Conservation (phyloP, 1,140 invertebrate genomes). For the Scylla paramamosain region DNA sequence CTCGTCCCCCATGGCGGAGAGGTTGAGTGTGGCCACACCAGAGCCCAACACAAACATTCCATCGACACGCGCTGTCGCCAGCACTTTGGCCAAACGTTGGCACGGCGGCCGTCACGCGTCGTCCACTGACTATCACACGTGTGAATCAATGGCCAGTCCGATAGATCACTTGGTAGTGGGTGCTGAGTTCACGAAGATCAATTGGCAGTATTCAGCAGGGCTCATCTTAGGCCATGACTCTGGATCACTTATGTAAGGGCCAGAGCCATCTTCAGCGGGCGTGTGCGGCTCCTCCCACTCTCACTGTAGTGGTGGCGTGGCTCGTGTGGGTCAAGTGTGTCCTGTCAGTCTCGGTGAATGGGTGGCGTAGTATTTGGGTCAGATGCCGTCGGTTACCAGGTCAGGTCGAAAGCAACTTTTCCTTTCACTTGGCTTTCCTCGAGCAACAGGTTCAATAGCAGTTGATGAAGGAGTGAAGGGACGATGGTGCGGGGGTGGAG, state of each 20-base stretch:
- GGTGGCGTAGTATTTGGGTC: conserved; percentile 33
- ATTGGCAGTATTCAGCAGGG: not conserved
- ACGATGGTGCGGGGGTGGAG: not conserved
- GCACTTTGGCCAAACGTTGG: conserved; percentile 55
- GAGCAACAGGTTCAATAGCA: not conserved
- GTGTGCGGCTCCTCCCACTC: not conserved
- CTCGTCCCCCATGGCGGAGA: conserved; percentile 84
- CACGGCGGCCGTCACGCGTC: conserved; percentile 26
- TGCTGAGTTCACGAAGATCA: conserved; percentile 31
- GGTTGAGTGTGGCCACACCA: conserved; percentile 52
- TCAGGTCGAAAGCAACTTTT: conserved; percentile 49
- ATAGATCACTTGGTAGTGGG: conserved; percentile 25
- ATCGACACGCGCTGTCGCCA: conserved; percentile 42
- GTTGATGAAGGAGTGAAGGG: not conserved
- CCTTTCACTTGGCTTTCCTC: conserved; percentile 63
- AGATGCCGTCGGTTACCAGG: conserved; percentile 53
- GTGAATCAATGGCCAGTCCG: not conserved
- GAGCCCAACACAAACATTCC: conserved; percentile 64
- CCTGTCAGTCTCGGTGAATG: conserved; percentile 34
- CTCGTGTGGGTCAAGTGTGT: conserved; percentile 34
- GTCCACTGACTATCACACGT: not conserved
- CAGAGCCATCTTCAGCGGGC: conserved; percentile 49
- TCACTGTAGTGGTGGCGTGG: not conserved
- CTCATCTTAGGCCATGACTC: not conserved
- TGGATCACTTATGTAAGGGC: conserved; percentile 4